Conservation (phyloP, 2,888 invertebrate genomes). For the Dynastes tityus region DNA sequence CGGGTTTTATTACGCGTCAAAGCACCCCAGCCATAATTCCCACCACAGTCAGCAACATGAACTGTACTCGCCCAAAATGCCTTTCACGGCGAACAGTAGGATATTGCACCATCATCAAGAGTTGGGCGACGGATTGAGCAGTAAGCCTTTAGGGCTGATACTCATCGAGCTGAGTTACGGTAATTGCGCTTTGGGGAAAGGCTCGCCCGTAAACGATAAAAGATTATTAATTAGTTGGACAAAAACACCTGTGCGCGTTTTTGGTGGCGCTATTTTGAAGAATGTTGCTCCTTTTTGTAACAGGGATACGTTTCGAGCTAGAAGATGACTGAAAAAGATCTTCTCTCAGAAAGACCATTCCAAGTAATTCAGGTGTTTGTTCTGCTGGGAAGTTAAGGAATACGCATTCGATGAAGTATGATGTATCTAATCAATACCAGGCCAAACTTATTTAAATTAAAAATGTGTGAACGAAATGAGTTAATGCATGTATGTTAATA, state of each 20-base stretch:
- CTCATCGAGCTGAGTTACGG: slow-evolving; percentile 70
- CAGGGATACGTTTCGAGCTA: not conserved
- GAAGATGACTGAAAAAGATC: slow-evolving; percentile 18
- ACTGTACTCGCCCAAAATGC: slow-evolving; percentile 29
- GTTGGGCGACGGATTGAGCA: slow-evolving; percentile 47
- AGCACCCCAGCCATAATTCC: slow-evolving; percentile 18
- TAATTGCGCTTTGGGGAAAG: slow-evolving; percentile 70
- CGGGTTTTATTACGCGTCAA: slow-evolving; percentile 11
- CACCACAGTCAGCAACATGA: slow-evolving; percentile 26
- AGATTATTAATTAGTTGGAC: slow-evolving; percentile 78
- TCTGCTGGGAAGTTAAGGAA: too few species aligned
- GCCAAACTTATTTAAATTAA: too few species aligned
- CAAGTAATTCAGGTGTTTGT: not conserved
- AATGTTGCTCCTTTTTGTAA: slow-evolving; percentile 75
- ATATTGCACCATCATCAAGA: slow-evolving; percentile 41
- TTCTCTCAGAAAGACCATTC: not conserved
- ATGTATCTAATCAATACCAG: too few species aligned
- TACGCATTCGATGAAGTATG: too few species aligned
- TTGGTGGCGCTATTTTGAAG: slow-evolving; percentile 78
- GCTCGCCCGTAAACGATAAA: slow-evolving; percentile 70
- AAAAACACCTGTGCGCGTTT: slow-evolving; percentile 78
- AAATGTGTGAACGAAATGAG: too few species aligned
- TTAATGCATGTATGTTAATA: too few species aligned
- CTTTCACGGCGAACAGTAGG: slow-evolving; percentile 38
- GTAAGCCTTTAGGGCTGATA: slow-evolving; percentile 69